Percentiles rank a stretch among this genome's conserved stretches.
These are phyloP conservation scores for Zaprionus ornatus DNA, from an alignment of 1,140 invertebrate species.

Conservation along the genomic window DNA sequence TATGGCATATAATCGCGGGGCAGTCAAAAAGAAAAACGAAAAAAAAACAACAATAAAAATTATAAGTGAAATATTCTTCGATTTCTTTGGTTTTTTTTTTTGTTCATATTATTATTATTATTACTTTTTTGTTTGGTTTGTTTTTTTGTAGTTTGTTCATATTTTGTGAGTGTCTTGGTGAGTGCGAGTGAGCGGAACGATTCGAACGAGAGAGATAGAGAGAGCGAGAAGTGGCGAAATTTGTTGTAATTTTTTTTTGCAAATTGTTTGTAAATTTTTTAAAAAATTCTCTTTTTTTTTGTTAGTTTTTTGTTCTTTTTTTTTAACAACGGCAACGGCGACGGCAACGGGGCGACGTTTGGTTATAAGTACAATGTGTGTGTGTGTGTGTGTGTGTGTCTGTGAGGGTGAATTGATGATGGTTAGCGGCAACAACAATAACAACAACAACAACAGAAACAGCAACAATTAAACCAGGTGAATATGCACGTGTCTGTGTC, in stretches of 20 bases:
- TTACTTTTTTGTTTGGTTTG: conserved; percentile 22
- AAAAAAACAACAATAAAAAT: conserved; percentile 79
- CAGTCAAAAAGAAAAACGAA: conserved; percentile 75
- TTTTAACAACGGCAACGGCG: conserved; percentile 31
- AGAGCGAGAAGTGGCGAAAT: conserved; percentile 14
- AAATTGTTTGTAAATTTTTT: conserved; percentile 1
- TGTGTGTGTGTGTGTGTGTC: conserved; percentile 2
- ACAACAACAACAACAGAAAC: conserved; percentile 30
- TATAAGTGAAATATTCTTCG: conserved; percentile 67
- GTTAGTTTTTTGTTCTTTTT: conserved; percentile 4
- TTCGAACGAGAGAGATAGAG: conserved; percentile 17
- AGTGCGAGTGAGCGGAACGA: conserved; percentile 37
- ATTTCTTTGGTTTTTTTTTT: conserved; percentile 37
- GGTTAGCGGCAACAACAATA: conserved; percentile 1
- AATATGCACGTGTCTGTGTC: not conserved
- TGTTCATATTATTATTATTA: conserved; percentile 13
- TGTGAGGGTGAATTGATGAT: not conserved
- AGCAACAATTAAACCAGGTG: conserved; percentile 26
- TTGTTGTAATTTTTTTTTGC: conserved; percentile 7
- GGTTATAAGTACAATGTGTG: conserved; percentile 10
- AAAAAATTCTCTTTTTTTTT: conserved; percentile 22
- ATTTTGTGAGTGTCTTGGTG: conserved; percentile 32
- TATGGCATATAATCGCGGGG: conserved; percentile 43
- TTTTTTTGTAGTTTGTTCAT: conserved; percentile 16
- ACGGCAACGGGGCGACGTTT: conserved; percentile 25